A percentile compares a stretch with the other conserved stretches of the same genome.
These are phyloP conservation scores for Grammomys surdaster DNA, from an alignment of 2,113 vertebrate genomes.

Conservation along the genomic window DNA sequence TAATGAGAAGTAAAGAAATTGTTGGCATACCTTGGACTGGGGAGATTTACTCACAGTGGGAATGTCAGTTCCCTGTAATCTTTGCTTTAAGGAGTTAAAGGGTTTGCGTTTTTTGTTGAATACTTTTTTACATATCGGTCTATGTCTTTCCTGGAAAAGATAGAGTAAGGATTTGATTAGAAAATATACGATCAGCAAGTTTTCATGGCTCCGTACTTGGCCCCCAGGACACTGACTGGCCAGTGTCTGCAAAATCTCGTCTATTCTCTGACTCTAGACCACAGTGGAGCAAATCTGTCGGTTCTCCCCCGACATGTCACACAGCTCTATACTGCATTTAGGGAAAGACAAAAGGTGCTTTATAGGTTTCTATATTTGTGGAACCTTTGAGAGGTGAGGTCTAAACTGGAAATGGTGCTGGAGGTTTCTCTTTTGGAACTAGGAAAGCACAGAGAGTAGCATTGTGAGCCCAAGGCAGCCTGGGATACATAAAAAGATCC, in stretches of 20 bases:
- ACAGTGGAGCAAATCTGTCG: constrained; percentile 43
- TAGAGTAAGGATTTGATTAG: constrained; percentile 19
- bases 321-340: background rate
- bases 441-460: background rate
- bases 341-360: constrained; percentile 21
- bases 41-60: constrained; percentile 56
- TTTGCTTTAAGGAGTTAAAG: constrained; percentile 85
- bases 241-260: constrained; percentile 28
- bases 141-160: constrained; percentile 82
- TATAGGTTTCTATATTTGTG: background rate
- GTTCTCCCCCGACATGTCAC: constrained; percentile 11
- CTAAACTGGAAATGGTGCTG: background rate
- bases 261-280: constrained; percentile 39
- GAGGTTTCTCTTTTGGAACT: background rate
- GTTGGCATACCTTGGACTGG: constrained; percentile 67
- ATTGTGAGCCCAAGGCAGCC: background rate
- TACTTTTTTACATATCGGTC: constrained; percentile 81
- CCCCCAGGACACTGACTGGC: background rate
- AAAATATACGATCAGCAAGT: constrained; percentile 30
- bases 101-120: constrained; percentile 82
- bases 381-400: background rate
- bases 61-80: constrained; percentile 80
- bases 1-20: constrained; percentile 26
- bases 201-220: background rate
- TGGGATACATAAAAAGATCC: background rate